A percentile compares a stretch with the other conserved stretches of the same genome.
Conservation (phyloP, 2,888 invertebrate species). For the Arge pagana region DNA sequence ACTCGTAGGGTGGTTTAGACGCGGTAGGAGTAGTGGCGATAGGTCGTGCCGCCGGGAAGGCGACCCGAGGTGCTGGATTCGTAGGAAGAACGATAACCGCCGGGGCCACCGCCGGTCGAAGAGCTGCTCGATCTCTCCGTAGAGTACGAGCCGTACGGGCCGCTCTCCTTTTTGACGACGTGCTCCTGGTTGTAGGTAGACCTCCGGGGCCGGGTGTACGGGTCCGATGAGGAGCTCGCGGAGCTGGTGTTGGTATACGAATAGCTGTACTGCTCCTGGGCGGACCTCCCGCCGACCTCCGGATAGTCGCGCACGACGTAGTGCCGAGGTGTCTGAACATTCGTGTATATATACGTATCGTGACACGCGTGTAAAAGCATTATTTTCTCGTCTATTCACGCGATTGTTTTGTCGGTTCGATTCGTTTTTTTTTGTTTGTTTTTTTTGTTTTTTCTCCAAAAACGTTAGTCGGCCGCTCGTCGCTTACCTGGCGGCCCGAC, state of each 20-base stretch:
- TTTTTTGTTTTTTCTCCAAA: background rate
- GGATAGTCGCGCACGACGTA: constrained; percentile 83
- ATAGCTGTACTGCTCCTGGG: constrained; percentile 85
- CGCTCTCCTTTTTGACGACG: constrained; percentile 67
- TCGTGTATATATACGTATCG: constrained; percentile 48
- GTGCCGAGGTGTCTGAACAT: constrained; percentile 82
- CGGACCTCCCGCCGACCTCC: constrained; percentile 59
- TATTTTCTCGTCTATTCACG: constrained; percentile 22
- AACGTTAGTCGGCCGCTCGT: background rate
- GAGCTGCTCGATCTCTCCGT: constrained; percentile 71
- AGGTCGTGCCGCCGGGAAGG: constrained; percentile 80
- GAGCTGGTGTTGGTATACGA: constrained; percentile 71
- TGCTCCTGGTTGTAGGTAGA: constrained; percentile 74
- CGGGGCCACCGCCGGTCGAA: constrained; percentile 72
- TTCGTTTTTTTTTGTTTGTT: background rate
- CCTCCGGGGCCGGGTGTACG: constrained; percentile 67
- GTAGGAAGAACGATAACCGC: constrained; percentile 79
- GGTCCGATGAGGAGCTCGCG: constrained; percentile 62
- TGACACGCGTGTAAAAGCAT: constrained; percentile 40
- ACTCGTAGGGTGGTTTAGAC: constrained; percentile 63
- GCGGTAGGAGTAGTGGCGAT: constrained; percentile 86
- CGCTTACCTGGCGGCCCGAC: too few species aligned
- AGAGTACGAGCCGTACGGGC: constrained; percentile 74
- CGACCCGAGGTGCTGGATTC: constrained; percentile 78
- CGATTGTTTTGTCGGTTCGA: background rate